These are phyloP conservation scores for Tyrophagus putrescentiae DNA, from an alignment of 1,140 invertebrate genomes.

Conservation along the genomic window DNA sequence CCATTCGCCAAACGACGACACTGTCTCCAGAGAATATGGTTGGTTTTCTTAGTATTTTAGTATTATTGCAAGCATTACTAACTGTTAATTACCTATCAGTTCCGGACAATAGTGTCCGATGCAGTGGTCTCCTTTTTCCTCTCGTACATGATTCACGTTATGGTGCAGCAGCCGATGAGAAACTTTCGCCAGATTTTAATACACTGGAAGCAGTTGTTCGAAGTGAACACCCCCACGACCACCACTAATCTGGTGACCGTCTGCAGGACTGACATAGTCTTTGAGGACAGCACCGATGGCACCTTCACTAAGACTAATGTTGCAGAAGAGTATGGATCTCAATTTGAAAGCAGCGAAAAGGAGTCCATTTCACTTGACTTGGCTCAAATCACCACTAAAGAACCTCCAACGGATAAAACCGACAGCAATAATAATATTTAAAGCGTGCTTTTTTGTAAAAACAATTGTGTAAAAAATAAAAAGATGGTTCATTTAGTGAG, in stretches of 20 bases:
- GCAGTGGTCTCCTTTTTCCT: conserved; percentile 6
- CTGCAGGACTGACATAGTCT: neutral
- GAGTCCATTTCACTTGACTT: neutral
- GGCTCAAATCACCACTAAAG: neutral
- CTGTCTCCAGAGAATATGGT: conserved; percentile 1
- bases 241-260: neutral
- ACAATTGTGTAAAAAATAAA: neutral
- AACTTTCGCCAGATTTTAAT: conserved; percentile 6
- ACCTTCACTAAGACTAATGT: neutral
- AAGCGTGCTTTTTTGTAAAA: neutral
- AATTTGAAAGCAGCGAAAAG: neutral
- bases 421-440: neutral
- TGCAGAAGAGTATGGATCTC: neutral
- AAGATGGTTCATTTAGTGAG: neutral
- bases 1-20: conserved; percentile 7
- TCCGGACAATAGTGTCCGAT: conserved; percentile 12
- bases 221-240: neutral
- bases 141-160: conserved; percentile 1
- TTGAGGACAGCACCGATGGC: neutral
- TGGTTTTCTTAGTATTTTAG: neutral
- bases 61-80: no score
- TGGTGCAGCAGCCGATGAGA: conserved; percentile 11
- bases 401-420: neutral
- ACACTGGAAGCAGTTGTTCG: neutral
- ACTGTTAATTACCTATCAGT: neutral